Evolutionary conservation across 2,113 vertebrate species (phyloP).

Genomic region (Conger conger): DNA sequence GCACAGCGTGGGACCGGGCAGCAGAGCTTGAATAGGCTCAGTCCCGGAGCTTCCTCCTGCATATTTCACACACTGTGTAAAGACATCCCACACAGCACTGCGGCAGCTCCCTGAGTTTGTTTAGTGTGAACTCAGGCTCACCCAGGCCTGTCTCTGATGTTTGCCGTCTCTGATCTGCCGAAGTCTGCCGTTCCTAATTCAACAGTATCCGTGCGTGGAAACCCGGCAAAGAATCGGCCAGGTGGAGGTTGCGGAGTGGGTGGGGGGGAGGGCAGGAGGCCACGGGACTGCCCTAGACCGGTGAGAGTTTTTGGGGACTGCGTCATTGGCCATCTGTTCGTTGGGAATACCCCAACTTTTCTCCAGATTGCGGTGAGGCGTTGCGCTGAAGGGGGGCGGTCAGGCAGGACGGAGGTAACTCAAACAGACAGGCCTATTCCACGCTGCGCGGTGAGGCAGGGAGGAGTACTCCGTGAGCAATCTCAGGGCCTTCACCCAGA

Average conservation of each 20-base stretch:
- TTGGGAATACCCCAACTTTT: neutral
- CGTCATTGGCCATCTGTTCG: neutral
- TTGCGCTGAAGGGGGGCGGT: neutral
- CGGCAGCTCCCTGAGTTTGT: neutral
- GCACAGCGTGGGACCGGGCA: too few species aligned
- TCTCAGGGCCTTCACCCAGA: neutral
- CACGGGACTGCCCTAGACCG: neutral
- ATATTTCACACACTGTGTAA: neutral
- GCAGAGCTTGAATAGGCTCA: too few species aligned
- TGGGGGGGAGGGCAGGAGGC: too few species aligned
- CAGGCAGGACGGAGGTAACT: neutral
- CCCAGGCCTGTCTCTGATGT: too few species aligned
- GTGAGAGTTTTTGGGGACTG: neutral
- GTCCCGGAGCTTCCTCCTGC: neutral
- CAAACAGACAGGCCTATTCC: neutral
- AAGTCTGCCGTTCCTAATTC: neutral
- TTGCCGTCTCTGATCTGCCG: too few species aligned
- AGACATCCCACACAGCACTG: neutral
- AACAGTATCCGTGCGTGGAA: neutral
- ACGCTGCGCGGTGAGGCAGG: neutral
- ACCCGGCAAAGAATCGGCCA: too few species aligned
- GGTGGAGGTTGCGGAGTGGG: too few species aligned
- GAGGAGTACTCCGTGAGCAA: neutral
- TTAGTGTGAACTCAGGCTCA: neutral
- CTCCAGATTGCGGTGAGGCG: neutral